These are phyloP conservation scores for Tinamus major DNA, from an alignment of 2,797 vertebrate genomes.

Conservation along the genomic window DNA sequence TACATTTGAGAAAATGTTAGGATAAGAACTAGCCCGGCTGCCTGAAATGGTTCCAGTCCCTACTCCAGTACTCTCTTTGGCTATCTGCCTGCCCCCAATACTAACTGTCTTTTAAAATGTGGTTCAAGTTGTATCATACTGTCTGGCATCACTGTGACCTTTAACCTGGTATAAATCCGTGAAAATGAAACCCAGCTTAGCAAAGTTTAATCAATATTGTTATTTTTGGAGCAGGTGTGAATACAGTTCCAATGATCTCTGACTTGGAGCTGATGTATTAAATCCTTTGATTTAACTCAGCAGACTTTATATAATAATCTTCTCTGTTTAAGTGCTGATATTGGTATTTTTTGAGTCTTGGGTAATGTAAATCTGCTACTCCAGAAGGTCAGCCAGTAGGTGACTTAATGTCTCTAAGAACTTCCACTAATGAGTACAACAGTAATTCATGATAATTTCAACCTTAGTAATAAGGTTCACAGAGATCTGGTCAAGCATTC, in stretches of 20 bases:
- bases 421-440: slow-evolving; percentile 43
- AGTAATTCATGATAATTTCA: slow-evolving; percentile 56
- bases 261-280: not conserved
- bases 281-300: not conserved
- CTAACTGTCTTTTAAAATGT: not conserved
- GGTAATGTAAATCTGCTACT: slow-evolving; percentile 27
- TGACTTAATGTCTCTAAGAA: slow-evolving; percentile 55
- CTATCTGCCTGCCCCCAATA: not conserved
- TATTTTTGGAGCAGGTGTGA: not conserved
- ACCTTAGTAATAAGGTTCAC: slow-evolving; percentile 33
- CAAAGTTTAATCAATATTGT: slow-evolving; percentile 3
- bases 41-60: not conserved
- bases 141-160: not conserved
- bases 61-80: not conserved
- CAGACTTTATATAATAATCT: not conserved
- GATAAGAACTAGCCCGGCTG: not conserved
- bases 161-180: not conserved
- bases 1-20: not conserved
- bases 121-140: not conserved
- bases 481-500: slow-evolving; percentile 59
- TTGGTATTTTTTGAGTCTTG: slow-evolving; percentile 16
- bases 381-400: slow-evolving; percentile 46
- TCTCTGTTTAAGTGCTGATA: slow-evolving; percentile 24
- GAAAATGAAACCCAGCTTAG: not conserved
- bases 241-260: not conserved